Evolutionary conservation across 2,797 vertebrate genomes (phyloP).

Genomic region (Amazona finschi): DNA sequence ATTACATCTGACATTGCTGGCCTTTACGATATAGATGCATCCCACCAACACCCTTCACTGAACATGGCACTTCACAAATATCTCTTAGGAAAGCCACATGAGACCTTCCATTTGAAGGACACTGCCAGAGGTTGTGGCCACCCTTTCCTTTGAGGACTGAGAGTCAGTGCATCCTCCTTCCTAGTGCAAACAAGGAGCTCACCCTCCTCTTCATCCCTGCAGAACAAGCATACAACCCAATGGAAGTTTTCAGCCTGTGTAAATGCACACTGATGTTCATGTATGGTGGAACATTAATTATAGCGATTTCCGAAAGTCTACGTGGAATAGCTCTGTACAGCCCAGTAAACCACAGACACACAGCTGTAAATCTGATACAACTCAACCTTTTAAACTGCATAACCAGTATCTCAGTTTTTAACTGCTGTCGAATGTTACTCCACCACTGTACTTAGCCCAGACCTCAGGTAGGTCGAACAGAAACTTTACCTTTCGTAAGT

Average conservation of each 20-base stretch:
- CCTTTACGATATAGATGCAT: background rate
- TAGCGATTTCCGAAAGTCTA: background rate
- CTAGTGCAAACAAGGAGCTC: background rate
- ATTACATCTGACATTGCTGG: background rate
- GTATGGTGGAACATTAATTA: background rate
- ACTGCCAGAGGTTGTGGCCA: background rate
- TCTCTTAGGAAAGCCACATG: background rate
- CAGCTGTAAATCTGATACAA: background rate
- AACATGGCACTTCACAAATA: background rate
- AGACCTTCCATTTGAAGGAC: background rate
- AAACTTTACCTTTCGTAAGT: background rate
- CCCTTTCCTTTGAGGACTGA: background rate
- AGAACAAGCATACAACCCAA: background rate
- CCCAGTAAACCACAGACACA: background rate
- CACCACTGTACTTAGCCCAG: background rate
- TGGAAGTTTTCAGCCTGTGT: background rate
- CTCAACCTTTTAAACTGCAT: background rate
- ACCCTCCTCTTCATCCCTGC: background rate
- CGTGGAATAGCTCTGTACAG: background rate
- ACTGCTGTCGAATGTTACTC: background rate
- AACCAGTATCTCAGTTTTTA: background rate
- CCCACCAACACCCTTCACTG: background rate
- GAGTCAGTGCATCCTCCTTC: background rate
- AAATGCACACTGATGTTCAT: rapidly evolving
- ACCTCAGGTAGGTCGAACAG: background rate